These are phyloP conservation scores for Conomelus anceps DNA, from an alignment of 2,888 invertebrate species.

Conservation along the genomic window DNA sequence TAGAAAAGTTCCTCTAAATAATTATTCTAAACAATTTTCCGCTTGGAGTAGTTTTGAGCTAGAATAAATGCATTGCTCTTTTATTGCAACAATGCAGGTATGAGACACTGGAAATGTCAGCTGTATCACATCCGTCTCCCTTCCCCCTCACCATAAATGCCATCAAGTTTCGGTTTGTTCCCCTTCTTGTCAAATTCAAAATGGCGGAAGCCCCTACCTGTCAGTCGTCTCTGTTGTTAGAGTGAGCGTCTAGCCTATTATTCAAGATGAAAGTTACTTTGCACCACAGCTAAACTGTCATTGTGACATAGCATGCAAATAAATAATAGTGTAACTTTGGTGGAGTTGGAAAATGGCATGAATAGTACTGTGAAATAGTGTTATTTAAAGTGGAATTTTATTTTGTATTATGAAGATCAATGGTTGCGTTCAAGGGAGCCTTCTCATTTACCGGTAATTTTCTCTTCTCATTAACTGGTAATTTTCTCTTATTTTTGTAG, in stretches of 20 bases:
- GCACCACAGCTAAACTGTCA: background rate
- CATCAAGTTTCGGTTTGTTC: background rate
- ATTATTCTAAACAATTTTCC: too few species aligned
- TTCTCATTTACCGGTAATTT: too few species aligned
- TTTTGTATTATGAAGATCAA: too few species aligned
- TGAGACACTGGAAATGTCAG: background rate
- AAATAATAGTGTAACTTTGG: background rate
- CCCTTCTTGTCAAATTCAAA: background rate
- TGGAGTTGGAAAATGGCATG: too few species aligned
- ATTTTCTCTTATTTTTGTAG: too few species aligned
- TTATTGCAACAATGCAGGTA: background rate
- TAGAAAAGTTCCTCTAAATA: too few species aligned
- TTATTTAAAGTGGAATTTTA: background rate
- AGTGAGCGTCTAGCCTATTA: background rate
- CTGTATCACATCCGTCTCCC: background rate
- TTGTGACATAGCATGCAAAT: background rate
- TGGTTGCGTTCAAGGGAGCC: too few species aligned
- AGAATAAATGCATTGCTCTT: too few species aligned
- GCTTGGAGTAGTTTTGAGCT: too few species aligned
- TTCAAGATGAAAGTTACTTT: background rate
- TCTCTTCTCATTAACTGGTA: too few species aligned
- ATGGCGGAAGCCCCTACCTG: background rate
- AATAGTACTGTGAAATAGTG: background rate
- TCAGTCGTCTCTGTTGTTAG: background rate
- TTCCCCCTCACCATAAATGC: background rate